Percentiles rank a stretch among this genome's conserved stretches.
Conservation (phyloP, 30 jellyfish, hydroid and myxozoan species). For the Clytia hemisphaerica region DNA sequence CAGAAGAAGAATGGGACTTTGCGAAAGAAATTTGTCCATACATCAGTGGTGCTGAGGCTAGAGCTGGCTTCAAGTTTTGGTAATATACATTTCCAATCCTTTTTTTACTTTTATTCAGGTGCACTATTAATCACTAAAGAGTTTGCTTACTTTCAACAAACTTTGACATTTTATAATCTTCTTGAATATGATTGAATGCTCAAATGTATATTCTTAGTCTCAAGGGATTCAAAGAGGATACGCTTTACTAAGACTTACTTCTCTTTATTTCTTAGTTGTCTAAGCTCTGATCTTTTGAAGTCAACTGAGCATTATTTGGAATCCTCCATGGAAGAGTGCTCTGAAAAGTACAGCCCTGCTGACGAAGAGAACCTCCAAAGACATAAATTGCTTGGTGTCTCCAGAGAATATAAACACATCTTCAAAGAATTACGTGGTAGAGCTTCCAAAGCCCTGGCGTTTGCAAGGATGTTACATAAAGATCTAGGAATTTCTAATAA, state of each 20-base stretch:
- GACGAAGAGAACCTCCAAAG: constrained; percentile 41
- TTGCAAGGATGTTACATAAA: constrained; percentile 86
- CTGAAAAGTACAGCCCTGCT: constrained; percentile 26
- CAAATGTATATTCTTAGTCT: not conserved
- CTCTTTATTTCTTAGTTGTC: constrained; percentile 38
- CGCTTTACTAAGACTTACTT: not conserved
- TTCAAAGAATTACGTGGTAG: constrained; percentile 71
- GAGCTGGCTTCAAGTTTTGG: constrained; percentile 86
- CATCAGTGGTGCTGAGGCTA: constrained; percentile 76
- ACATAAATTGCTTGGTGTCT: constrained; percentile 53
- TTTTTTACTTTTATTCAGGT: not conserved
- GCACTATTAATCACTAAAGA: not conserved
- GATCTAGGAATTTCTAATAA: constrained; percentile 97
- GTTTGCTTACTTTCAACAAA: not conserved
- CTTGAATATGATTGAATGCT: not conserved
- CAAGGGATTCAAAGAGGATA: not conserved
- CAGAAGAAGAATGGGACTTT: constrained; percentile 88
- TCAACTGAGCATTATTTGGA: constrained; percentile 81
- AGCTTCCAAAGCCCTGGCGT: constrained; percentile 88
- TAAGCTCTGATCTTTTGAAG: constrained; percentile 73
- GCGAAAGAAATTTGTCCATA: constrained; percentile 81
- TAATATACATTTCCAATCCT: constrained; percentile 5
- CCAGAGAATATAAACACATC: constrained; percentile 57
- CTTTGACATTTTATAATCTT: not conserved
- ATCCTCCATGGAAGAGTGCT: constrained; percentile 61